These are phyloP conservation scores for Lepidocyrtoides sp. DNA, from an alignment of 2,888 invertebrate species.

Conservation along the genomic window DNA sequence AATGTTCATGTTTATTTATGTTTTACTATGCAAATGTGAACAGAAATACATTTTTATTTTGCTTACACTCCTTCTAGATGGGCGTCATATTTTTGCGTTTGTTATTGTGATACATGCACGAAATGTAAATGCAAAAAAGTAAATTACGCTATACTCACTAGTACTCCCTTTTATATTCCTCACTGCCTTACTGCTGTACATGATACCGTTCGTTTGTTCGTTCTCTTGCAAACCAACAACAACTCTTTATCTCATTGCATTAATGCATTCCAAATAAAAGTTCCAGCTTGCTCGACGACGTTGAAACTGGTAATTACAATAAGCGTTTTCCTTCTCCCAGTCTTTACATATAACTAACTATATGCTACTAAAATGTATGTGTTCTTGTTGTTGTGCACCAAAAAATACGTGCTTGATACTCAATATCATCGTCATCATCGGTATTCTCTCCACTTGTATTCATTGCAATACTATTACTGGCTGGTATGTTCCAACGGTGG, in stretches of 20 bases:
- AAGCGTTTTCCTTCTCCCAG: conserved; percentile 44
- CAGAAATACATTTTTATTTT: not conserved
- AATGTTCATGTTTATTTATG: not conserved
- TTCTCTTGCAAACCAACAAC: conserved; percentile 1
- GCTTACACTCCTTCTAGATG: not conserved
- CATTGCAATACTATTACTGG: not conserved
- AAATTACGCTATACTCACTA: conserved; percentile 27
- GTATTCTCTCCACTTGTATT: conserved; percentile 21
- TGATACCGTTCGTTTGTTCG: too few relatives aligned
- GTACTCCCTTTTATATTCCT: not conserved
- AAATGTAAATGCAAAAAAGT: conserved; percentile 39
- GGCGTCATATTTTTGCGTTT: conserved; percentile 34
- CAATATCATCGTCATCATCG: conserved; percentile 28
- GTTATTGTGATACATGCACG: conserved; percentile 18
- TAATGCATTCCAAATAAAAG: conserved; percentile 34
- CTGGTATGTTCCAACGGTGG: not conserved
- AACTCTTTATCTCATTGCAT: conserved; percentile 25
- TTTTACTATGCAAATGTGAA: not conserved
- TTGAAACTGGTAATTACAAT: conserved; percentile 43
- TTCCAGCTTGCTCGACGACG: conserved; percentile 52
- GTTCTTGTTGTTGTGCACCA: conserved; percentile 6
- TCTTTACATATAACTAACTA: not conserved
- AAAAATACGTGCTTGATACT: not conserved
- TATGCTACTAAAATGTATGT: not conserved
- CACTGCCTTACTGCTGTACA: too few relatives aligned